A percentile compares a stretch with the other conserved stretches of the same genome.
Conservation (phyloP, 1,140 invertebrate species). For the Drosophila asahinai region DNA sequence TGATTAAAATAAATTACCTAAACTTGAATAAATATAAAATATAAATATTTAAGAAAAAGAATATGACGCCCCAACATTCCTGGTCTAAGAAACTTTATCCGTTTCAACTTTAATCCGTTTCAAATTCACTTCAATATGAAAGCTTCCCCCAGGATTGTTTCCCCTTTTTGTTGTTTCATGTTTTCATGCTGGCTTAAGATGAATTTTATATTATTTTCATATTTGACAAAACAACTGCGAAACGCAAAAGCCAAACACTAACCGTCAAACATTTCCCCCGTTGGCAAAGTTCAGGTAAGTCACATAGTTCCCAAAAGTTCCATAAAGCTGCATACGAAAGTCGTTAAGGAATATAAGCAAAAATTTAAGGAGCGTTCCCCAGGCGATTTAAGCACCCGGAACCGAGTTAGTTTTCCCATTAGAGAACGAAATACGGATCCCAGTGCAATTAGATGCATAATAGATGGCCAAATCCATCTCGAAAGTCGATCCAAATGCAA, state of each 20-base stretch:
- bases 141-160: neutral
- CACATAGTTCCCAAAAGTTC: slow-evolving; percentile 45
- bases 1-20: neutral
- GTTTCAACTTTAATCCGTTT: neutral
- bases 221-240: slow-evolving; percentile 34
- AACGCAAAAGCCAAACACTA: slow-evolving; percentile 16
- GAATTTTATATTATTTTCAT: slow-evolving; percentile 20
- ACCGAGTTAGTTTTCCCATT: slow-evolving; percentile 38
- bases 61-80: neutral
- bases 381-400: neutral
- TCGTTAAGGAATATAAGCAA: slow-evolving; percentile 9
- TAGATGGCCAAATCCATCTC: slow-evolving; percentile 27
- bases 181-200: neutral
- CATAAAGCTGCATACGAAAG: slow-evolving; percentile 43
- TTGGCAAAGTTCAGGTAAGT: slow-evolving; percentile 30
- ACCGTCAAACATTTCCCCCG: slow-evolving; percentile 21
- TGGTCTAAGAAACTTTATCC: neutral
- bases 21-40: neutral
- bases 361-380: slow-evolving; percentile 27
- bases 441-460: slow-evolving; percentile 50
- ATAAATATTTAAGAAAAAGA: neutral
- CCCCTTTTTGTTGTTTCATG: neutral
- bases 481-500: slow-evolving; percentile 46
- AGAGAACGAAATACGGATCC: slow-evolving; percentile 5
- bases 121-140: slow-evolving; percentile 1